phyloP scores from a whole-genome alignment of 1,140 invertebrate species.

The Zaprionus taronus region DNA sequence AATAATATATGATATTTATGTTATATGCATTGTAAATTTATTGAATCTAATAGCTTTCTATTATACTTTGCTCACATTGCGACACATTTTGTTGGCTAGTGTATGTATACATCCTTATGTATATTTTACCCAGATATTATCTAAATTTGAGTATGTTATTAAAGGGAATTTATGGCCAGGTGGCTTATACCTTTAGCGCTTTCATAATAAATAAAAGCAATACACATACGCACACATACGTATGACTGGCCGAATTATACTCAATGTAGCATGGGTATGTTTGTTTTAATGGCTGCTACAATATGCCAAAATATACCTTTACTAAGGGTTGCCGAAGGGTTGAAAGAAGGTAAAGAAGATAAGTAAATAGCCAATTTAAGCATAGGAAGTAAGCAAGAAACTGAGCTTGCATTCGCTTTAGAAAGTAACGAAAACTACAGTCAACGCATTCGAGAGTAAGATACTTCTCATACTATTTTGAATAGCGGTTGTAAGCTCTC shows the following conservation, averaged over 20 bases:
- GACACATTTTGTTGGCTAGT: neutral
- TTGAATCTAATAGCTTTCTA: too few species aligned
- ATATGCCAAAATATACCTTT: conserved; percentile 39
- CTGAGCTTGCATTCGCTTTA: neutral
- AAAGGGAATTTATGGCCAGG: conserved; percentile 64
- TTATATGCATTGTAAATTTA: too few species aligned
- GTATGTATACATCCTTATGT: conserved; percentile 34
- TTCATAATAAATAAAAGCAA: conserved; percentile 55
- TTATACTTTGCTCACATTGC: too few species aligned
- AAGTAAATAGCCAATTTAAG: conserved; percentile 2
- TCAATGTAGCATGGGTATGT: conserved; percentile 28
- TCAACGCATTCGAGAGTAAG: too few species aligned
- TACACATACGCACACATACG: conserved; percentile 20
- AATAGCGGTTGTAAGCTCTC: too few species aligned
- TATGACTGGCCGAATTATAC: neutral
- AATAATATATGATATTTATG: too few species aligned
- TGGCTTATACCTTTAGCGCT: conserved; percentile 34
- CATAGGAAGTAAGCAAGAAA: neutral
- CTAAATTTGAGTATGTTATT: conserved; percentile 79
- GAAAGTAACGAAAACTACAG: too few species aligned
- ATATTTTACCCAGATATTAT: conserved; percentile 62
- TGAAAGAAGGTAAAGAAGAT: neutral
- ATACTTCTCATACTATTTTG: too few species aligned
- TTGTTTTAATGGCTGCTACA: conserved; percentile 51
- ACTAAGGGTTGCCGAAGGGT: conserved; percentile 13